Evolutionary conservation across 2,113 vertebrate species (phyloP).

Genomic region (Catharus bicknelli): DNA sequence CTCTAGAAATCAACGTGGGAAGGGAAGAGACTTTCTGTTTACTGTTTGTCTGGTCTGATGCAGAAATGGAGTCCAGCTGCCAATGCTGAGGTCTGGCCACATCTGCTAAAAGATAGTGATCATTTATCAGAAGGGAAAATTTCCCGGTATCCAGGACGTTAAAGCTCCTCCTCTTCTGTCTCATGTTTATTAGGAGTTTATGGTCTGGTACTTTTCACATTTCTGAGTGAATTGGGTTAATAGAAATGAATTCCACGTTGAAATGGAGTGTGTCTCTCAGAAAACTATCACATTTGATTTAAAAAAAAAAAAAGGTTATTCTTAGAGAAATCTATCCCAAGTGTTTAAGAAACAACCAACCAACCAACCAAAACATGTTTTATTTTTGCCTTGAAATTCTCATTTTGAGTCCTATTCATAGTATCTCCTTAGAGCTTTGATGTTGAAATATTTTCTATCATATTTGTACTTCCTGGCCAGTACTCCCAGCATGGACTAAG

Average conservation of each 20-base stretch:
- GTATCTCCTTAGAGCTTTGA: not conserved
- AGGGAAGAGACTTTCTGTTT: not conserved
- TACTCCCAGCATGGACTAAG: not conserved
- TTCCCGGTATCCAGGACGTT: not conserved
- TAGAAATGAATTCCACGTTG: not conserved
- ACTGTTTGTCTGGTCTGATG: not conserved
- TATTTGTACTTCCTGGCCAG: not conserved
- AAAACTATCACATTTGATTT: not conserved
- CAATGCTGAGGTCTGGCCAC: not conserved
- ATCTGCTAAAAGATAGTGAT: not conserved
- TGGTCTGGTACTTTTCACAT: not conserved
- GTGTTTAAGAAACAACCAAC: not conserved
- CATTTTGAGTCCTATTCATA: not conserved
- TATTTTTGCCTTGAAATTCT: not conserved
- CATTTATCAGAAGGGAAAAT: not conserved
- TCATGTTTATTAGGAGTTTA: not conserved
- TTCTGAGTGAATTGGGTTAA: not conserved
- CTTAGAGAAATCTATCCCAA: not conserved
- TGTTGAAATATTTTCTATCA: not conserved
- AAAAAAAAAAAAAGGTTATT: not conserved
- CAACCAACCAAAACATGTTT: rapidly evolving
- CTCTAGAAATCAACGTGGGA: not conserved
- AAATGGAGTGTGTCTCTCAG: not conserved
- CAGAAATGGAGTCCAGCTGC: not conserved
- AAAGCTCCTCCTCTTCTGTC: not conserved